phyloP scores from a whole-genome alignment of 2,888 invertebrate genomes.

The Amaurobius ferox region DNA sequence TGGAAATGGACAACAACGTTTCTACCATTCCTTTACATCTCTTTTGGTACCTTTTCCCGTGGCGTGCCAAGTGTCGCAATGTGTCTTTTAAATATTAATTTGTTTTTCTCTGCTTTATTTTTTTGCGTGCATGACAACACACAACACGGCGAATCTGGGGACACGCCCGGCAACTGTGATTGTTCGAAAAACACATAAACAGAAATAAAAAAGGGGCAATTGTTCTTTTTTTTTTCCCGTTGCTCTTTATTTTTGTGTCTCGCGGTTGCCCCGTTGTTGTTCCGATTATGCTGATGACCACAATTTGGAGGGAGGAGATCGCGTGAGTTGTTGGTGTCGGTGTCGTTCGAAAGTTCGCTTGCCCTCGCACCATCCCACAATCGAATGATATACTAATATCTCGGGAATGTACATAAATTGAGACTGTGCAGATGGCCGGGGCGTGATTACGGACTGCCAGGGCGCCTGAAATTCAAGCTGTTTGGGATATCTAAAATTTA shows the following conservation, averaged over 20 bases:
- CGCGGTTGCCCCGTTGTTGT: constrained; percentile 51
- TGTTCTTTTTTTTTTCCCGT: not conserved
- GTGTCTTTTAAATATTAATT: constrained; percentile 18
- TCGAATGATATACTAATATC: not conserved
- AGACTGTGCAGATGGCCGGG: not conserved
- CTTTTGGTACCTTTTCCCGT: not conserved
- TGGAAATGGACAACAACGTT: not conserved
- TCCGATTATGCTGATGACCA: constrained; percentile 64
- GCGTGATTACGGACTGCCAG: too few species aligned
- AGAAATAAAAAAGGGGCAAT: not conserved
- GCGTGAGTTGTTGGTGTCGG: constrained; percentile 70
- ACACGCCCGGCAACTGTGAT: constrained; percentile 70
- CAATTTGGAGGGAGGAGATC: constrained; percentile 24
- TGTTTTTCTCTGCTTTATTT: constrained; percentile 11
- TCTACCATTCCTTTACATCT: not conserved
- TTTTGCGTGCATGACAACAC: constrained; percentile 62
- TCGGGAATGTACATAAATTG: constrained; percentile 12
- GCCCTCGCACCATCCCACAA: not conserved
- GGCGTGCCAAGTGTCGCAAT: constrained; percentile 16
- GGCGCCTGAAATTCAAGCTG: too few species aligned
- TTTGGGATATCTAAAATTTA: too few species aligned
- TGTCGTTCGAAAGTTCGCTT: constrained; percentile 50
- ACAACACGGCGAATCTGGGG: constrained; percentile 45
- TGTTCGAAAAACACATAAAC: constrained; percentile 20
- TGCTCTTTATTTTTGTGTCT: constrained; percentile 42